Conservation (phyloP, 2,797 vertebrate species). For the Eulemur albifrons region DNA sequence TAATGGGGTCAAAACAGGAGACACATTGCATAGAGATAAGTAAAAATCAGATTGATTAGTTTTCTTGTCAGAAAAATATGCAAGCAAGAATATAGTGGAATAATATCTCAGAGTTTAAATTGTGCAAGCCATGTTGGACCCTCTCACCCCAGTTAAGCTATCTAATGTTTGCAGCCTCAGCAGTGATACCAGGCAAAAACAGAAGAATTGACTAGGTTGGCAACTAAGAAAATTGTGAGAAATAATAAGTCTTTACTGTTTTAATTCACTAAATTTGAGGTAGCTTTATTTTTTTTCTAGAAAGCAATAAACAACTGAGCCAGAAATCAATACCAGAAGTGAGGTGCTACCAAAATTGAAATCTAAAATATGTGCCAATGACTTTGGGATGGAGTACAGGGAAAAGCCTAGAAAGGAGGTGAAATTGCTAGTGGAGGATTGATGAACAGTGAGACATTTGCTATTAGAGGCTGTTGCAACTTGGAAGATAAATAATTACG, state of each 20-base stretch:
- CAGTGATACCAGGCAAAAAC: background rate
- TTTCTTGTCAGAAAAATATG: background rate
- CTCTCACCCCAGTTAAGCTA: background rate
- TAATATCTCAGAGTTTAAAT: background rate
- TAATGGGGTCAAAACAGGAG: accelerated
- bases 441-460: background rate
- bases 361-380: background rate
- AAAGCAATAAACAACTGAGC: background rate
- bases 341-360: background rate
- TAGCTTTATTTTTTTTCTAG: background rate
- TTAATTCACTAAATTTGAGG: background rate
- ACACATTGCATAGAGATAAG: background rate
- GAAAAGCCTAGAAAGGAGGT: background rate
- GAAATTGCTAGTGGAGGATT: background rate
- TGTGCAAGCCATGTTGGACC: background rate
- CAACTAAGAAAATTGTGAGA: background rate
- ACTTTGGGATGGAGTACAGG: background rate
- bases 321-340: background rate
- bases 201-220: background rate
- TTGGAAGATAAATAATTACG: background rate
- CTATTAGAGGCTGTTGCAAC: background rate
- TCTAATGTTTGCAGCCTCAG: background rate
- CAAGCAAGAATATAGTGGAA: background rate
- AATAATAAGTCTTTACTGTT: background rate
- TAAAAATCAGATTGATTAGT: background rate